These are phyloP conservation scores for Lottia gigantea DNA, from an alignment of 2,888 invertebrate genomes.

Conservation along the genomic window DNA sequence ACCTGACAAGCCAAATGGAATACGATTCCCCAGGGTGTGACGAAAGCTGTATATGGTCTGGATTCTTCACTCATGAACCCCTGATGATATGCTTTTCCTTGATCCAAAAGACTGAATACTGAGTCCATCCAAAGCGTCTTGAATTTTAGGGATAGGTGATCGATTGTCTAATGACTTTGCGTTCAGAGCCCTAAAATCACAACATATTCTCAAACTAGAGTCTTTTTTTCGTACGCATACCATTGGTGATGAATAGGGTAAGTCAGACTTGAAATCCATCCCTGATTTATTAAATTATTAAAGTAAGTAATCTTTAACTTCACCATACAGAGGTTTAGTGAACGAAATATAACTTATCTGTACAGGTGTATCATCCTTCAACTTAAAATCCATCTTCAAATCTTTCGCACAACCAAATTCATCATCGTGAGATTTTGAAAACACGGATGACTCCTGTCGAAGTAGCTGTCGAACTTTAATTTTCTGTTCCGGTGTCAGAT, in stretches of 20 bases:
- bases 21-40: too few relatives aligned
- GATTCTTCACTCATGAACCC: background rate
- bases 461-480: too few relatives aligned
- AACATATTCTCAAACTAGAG: background rate
- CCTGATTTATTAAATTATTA: background rate
- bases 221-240: background rate
- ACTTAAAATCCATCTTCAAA: background rate
- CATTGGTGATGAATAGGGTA: slow-evolving; percentile 2
- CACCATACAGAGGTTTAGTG: background rate
- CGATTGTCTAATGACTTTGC: background rate
- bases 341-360: background rate
- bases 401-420: background rate
- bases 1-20: slow-evolving; percentile 12
- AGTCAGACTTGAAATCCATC: background rate
- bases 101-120: slow-evolving; percentile 7
- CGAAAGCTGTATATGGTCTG: too few relatives aligned
- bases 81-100: slow-evolving; percentile 14
- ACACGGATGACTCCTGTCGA: too few relatives aligned
- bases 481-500: too few relatives aligned
- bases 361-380: background rate
- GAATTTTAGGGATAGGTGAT: slow-evolving; percentile 7
- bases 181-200: slow-evolving; percentile 15
- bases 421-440: too few relatives aligned
- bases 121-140: slow-evolving; percentile 13
- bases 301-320: background rate